These are phyloP conservation scores for Lissonota sp. DNA, from an alignment of 2,888 invertebrate genomes.

Conservation along the genomic window DNA sequence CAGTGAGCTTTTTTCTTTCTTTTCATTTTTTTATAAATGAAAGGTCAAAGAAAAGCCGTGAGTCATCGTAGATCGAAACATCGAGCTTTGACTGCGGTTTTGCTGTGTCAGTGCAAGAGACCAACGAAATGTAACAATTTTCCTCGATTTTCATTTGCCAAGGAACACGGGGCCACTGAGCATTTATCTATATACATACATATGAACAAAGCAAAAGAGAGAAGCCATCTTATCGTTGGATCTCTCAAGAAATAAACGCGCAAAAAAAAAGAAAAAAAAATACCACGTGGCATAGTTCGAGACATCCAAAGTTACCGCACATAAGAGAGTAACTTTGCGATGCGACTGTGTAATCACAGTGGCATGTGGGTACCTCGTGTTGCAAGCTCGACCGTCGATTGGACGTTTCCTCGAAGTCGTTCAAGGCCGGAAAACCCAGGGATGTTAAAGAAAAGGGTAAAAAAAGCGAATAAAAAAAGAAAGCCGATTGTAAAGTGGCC, in stretches of 20 bases:
- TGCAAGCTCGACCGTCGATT: slow-evolving; percentile 63
- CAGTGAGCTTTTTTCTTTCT: background rate
- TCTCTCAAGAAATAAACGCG: slow-evolving; percentile 27
- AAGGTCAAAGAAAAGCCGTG: slow-evolving; percentile 10
- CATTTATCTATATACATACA: background rate
- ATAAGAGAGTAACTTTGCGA: slow-evolving; percentile 39
- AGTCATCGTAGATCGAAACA: slow-evolving; percentile 39
- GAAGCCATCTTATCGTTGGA: slow-evolving; percentile 42
- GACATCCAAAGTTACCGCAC: slow-evolving; percentile 33
- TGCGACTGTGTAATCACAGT: slow-evolving; percentile 43
- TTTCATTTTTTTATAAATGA: slow-evolving; percentile 24
- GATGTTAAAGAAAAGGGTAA: slow-evolving; percentile 65
- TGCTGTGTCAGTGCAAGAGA: background rate
- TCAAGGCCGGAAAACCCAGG: slow-evolving; percentile 69
- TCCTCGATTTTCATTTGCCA: slow-evolving; percentile 26
- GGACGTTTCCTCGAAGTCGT: slow-evolving; percentile 76
- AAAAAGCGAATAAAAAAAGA: background rate
- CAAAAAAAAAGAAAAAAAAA: background rate
- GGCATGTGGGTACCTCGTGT: slow-evolving; percentile 24
- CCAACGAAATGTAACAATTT: slow-evolving; percentile 2
- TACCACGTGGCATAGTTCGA: slow-evolving; percentile 21
- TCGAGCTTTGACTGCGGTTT: slow-evolving; percentile 10
- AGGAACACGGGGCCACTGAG: background rate
- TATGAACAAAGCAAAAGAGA: slow-evolving; percentile 1
- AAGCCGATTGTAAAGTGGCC: slow-evolving; percentile 33